Conservation (phyloP, 1,140 invertebrate genomes). For the Ceratina australensis region DNA sequence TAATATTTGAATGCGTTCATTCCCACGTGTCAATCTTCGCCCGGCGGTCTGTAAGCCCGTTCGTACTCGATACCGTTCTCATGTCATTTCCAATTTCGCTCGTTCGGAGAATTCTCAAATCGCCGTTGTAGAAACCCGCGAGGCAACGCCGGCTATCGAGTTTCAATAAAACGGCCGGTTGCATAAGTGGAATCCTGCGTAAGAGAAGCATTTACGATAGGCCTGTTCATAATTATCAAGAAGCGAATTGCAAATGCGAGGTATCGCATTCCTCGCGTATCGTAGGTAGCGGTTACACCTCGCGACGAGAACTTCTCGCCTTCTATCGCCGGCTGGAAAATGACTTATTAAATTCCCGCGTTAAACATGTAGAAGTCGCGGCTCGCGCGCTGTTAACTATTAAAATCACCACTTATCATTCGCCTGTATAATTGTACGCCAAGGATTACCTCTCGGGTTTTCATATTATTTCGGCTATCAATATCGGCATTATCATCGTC, state of each 20-base stretch:
- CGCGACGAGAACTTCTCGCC: neutral
- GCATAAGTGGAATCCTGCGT: slow-evolving; percentile 34
- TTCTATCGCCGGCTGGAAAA: slow-evolving; percentile 18
- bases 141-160: neutral
- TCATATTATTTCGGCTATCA: neutral
- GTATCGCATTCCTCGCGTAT: slow-evolving; percentile 45
- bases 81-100: slow-evolving; percentile 19
- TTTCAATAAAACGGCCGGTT: slow-evolving; percentile 23
- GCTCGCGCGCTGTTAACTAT: slow-evolving; percentile 13
- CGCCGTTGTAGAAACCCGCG: neutral
- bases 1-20: neutral
- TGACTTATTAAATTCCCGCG: slow-evolving; percentile 34
- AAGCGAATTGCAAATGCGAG: slow-evolving; percentile 37
- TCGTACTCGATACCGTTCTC: slow-evolving; percentile 10
- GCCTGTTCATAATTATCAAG: slow-evolving; percentile 20
- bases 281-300: slow-evolving; percentile 44
- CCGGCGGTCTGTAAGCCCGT: no score
- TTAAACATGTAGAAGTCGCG: neutral
- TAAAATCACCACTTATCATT: slow-evolving; percentile 31
- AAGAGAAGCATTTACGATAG: slow-evolving; percentile 12
- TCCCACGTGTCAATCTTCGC: neutral
- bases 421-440: neutral
- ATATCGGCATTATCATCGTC: neutral
- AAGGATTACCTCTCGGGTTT: neutral
- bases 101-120: slow-evolving; percentile 24